Evolutionary conservation across 2,888 invertebrate species (phyloP), one percentile per base, ranked within the genome.

Genomic region (Dynastes hyllus): DNA sequence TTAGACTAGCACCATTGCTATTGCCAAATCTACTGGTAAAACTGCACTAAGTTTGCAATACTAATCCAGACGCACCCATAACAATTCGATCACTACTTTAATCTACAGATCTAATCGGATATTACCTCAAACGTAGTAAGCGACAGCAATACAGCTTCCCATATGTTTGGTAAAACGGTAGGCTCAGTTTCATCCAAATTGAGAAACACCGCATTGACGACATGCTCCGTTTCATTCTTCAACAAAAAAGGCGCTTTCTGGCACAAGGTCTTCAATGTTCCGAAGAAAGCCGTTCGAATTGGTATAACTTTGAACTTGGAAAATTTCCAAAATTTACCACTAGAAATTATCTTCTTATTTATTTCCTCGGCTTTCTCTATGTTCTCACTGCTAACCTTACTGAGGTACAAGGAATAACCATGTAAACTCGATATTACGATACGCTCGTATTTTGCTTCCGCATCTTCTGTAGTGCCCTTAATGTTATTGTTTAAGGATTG

Each of bases 271-370:
- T 93, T 91, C 77, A 94, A 83, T 1, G 92, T 91, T 81, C 91
- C 91, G 88, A 92, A 96, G 92, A 95, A 95, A n/a, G 94, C 93
- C 2, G 92, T 88, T 79, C 91, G 90, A 84, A 88, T 87, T 79
- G 89, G 85, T 9, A 91, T 83, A 40, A 90, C 86, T 83, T 91
- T 90, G 84, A 92, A 91, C 82, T 92, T 92, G 1, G 92, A 90
- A 61, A 93, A 90, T 84, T 93, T 93, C 96, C 96, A 97, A 89
- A 95, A 96, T 86, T 92, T 92, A 32, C 87, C 86, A 83, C 91
- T 90, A 0, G 89, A 89, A 79, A 95, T 87, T 73, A 96, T 89
- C 73, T 90, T 89, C 1, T 84, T 82, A 82, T 94, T 90, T 78
- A 89, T 88, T 0, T 91, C 90, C 78, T 89, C 86, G 65, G 91